Base-by-base conservation (phyloP, 2,888 invertebrate genomes). In the Lepidochrysops patricia region DNA sequence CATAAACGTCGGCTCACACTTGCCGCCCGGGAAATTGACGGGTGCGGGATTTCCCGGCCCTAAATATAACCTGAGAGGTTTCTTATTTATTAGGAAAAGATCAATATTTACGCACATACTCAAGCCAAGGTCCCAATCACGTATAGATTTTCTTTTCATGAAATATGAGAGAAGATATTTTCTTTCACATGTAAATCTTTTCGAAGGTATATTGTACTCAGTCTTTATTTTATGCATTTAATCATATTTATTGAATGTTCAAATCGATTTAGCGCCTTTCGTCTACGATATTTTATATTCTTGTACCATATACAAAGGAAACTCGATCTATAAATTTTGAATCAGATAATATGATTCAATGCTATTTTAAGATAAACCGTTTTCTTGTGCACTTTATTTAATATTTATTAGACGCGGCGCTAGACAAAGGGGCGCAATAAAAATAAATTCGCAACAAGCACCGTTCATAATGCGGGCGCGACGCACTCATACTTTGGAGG, bases 1-100 rank as follows among this genome's bases (percentile, higher is more conserved):
- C 73, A 82, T 83, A 82, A 84, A 80, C 73, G 81, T 78, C 80
- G 74, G 66, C 68, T 66, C 73, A 70, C 63, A 71, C 68, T 73
- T 69, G 73, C 70, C 71, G 74, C 74, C 73, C 77, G 80, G 73
- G 74, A 80, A 80, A 84, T 84, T 79, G 77, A 72, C 66, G 69
- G 72, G 75, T 74, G 70, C 48, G 48, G 34, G 64, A 66, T 72
- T 72, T 71, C 71, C 57, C 63, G 56, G 56, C 32, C 4, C 54
- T 19, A 9, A 29, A 32, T 32, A 32, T 54, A 32, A 54, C 54
- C 29, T 15, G 15, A 29, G 19, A 32, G 15, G 29, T 54, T 54
- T 29, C 29, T 54, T 29, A 54, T 54, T 43, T 43, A 43, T 43
- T 43, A 43, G 9, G 4, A 43, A 43, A 43, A 19, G 9, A 19